Base-by-base conservation (phyloP, 2,113 vertebrate species). In the Paedocypris sp. region DNA sequence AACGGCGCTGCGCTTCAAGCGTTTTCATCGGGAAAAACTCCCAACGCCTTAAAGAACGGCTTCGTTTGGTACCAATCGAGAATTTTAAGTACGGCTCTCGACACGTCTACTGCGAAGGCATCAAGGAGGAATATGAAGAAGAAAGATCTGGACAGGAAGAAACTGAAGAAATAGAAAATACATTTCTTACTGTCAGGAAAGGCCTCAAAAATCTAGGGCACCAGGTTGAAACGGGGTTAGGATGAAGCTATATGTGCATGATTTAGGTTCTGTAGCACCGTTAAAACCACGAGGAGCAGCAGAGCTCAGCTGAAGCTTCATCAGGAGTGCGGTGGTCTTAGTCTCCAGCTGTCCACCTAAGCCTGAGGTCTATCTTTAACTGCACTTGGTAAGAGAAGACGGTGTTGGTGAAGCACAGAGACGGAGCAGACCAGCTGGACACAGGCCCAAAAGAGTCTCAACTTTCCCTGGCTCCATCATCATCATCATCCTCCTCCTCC, bases 231-330 rank as follows among this genome's bases (percentile, higher is more conserved):
- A 77, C 74, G 71, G 77, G 49, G 16, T 41, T 79, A 66, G 72
- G 36, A 75, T 72, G 80, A 68, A 75, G 65, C 70, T 75, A 64
- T 66, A 68, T 18, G 74, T 79, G 88, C 85, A 79, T 84, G 73
- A 78, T 84, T 85, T 75, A 82, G 74, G 83, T 85, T 79, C 77
- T 80, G 84, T 87, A 91, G 89, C 89, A 91, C 88, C 89, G 86
- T 77, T 85, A 78, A 80, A 87, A 88, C 84, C 85, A 82, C 78
- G 18, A 77, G 71, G 74, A 82, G 79, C 79, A 77, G 81, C 71
- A 78, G 78, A 72, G 76, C 77, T 75, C 32, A 26, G 36, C 5
- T 85, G 86, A 89, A 88, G 86, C 85, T 88, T 86, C 78, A 79
- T 76, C 22, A 9, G 48, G 23, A 86, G 81, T 83, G 80, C 81